Evolutionary conservation across 1,140 invertebrate species (phyloP), one percentile per base, ranked within the genome.

Genomic region (Ceratoteleas bidentatus): DNA sequence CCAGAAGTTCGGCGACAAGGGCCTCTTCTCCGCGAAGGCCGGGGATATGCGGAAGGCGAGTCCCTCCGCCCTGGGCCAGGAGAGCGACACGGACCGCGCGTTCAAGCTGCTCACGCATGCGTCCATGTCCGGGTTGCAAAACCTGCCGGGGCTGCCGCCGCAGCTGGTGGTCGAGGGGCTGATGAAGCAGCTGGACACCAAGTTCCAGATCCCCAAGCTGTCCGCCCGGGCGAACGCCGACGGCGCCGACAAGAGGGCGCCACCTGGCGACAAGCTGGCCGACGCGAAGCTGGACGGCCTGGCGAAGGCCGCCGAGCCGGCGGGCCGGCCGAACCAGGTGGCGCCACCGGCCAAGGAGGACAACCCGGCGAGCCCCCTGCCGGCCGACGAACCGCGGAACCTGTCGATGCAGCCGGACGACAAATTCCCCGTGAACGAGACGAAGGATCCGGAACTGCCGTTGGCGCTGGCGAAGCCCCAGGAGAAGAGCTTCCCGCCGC

Each of bases 191-290:
- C 87, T 96, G 7, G 95, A 96, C 85, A 96, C 95, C 0, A 96
- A 96, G 85, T 97, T 96, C 92, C 96, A 97, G 91, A 97, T 97
- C 85, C 96, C 96, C 0, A 97, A 97, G 90, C 86, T 96, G 57
- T 95, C 95, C 0, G 94, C 94, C 0, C 86, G 94, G 52, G 86
- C 50, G 0, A 89, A 91, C n/a, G 84, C 75, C 0, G 85, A 89
- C 45, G 13, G 13, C 6, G 38, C 60, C 0, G 87, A 90, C 0
- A 89, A 90, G 14, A 86, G 85, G 7, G 68, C 77, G 2, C 69
- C 85, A 43, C 7, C 65, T 32, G 45, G 47, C 9, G 74, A 76
- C 6, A 61, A 62, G 45, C 36, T 16, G 9, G 0, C 43, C 0
- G 62, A 76, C 0, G 0, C 57, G 0, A 69, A 69, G 38, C 3